Conservation (phyloP, 2,888 invertebrate species). For the Dryadula phaetusa region DNA sequence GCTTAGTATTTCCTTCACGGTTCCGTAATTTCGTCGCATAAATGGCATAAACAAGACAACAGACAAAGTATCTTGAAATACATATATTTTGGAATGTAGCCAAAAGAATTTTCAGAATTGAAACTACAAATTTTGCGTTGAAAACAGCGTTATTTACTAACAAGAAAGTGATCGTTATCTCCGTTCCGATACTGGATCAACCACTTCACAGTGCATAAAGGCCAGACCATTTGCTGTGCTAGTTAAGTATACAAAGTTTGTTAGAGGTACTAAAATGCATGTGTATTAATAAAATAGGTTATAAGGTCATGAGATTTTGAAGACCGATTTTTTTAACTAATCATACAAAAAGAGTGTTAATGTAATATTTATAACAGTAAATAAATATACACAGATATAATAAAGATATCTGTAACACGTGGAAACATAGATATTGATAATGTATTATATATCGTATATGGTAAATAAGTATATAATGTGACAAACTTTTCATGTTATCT, state of each 20-base stretch:
- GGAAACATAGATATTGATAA: no score
- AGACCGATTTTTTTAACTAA: background rate
- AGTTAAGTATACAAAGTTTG: constrained; percentile 24
- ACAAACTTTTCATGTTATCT: no score
- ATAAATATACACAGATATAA: no score
- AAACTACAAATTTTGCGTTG: constrained; percentile 42
- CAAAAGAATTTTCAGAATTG: constrained; percentile 45
- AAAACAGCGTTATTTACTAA: constrained; percentile 44
- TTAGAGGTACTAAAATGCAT: constrained; percentile 14
- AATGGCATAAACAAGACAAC: constrained; percentile 46
- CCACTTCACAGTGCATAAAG: constrained; percentile 36
- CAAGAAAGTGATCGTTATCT: constrained; percentile 45
- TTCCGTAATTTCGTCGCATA: constrained; percentile 45
- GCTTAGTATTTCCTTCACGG: constrained; percentile 46
- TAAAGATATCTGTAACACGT: no score
- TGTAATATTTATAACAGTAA: no score
- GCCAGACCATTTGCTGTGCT: constrained; percentile 27
- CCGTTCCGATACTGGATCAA: constrained; percentile 36
- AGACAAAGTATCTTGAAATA: constrained; percentile 45
- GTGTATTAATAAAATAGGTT: constrained; percentile 14
- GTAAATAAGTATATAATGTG: no score
- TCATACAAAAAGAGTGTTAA: background rate
- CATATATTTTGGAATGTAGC: constrained; percentile 43
- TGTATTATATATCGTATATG: no score
- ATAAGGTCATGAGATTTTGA: background rate